Evolutionary conservation across 1,140 invertebrate species (phyloP).

Genomic region (Drosophila biarmipes): DNA sequence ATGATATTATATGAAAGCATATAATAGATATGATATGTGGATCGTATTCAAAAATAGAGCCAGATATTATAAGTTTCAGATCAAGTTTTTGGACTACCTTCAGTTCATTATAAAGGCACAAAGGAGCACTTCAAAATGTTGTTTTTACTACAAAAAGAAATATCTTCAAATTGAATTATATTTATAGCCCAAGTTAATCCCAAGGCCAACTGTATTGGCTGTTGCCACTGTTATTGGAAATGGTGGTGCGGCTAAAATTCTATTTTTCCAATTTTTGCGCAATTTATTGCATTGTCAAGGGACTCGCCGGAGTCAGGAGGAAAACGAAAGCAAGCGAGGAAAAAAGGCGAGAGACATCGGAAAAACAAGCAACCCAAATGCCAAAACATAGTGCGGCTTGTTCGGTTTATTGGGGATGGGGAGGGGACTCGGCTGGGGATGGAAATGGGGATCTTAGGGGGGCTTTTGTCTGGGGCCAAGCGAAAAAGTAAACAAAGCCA

Average conservation of each 20-base stretch:
- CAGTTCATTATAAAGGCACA: no score
- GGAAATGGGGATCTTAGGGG: constrained; percentile 65
- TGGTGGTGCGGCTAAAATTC: constrained; percentile 77
- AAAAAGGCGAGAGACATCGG: constrained; percentile 64
- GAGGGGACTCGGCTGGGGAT: background rate
- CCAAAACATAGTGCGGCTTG: constrained; percentile 71
- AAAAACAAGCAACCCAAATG: constrained; percentile 79
- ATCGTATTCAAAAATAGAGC: no score
- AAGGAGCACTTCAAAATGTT: no score
- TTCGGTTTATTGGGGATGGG: constrained; percentile 31
- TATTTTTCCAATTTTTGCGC: constrained; percentile 81
- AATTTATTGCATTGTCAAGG: constrained; percentile 83
- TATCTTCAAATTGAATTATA: background rate
- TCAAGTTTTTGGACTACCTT: no score
- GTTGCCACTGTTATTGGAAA: constrained; percentile 63
- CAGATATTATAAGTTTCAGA: no score
- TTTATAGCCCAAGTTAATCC: background rate
- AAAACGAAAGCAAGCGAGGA: constrained; percentile 41
- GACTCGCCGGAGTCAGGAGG: constrained; percentile 55
- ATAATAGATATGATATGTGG: no score
- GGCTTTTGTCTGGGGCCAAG: constrained; percentile 69
- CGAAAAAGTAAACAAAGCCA: constrained; percentile 79
- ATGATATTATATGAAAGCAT: no score
- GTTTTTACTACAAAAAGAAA: background rate
- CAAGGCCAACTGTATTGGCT: constrained; percentile 24